Evolutionary conservation across 2,888 invertebrate species (phyloP).

Genomic region (Adineta ricciae): DNA sequence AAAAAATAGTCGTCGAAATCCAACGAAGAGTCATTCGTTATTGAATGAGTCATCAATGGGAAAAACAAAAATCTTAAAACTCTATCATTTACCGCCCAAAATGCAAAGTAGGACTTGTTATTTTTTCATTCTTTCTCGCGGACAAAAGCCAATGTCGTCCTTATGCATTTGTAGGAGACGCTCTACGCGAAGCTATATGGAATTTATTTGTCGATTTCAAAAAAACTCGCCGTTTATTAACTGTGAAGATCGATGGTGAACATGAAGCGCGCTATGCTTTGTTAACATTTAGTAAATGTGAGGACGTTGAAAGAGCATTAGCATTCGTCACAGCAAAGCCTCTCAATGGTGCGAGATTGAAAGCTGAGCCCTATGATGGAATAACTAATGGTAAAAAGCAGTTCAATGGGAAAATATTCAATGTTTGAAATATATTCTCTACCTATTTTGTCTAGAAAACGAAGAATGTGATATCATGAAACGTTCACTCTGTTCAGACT

Average conservation of each 20-base stretch:
- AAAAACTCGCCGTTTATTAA: not conserved
- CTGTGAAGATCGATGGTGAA: conserved; percentile 11
- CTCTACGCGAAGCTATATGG: not conserved
- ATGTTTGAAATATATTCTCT: not conserved
- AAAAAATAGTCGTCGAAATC: not conserved
- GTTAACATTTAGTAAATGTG: not conserved
- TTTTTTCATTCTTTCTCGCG: too few species aligned
- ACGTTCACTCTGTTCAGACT: conserved; percentile 54
- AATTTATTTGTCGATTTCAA: conserved; percentile 2
- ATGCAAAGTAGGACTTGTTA: not conserved
- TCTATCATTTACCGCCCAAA: not conserved
- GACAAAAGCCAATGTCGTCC: too few species aligned
- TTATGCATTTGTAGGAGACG: not conserved
- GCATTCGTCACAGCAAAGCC: not conserved
- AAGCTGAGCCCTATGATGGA: not conserved
- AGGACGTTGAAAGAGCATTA: not conserved
- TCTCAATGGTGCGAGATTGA: not conserved
- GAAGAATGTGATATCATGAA: conserved; percentile 13
- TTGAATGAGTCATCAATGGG: not conserved
- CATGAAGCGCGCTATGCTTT: not conserved
- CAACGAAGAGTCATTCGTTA: not conserved
- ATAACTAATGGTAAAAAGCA: not conserved
- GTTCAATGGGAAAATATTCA: too few species aligned
- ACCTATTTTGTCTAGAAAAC: not conserved
- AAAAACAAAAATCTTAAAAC: not conserved